Conservation (phyloP, 2,888 invertebrate genomes). For the Zaprionus lineosus region DNA sequence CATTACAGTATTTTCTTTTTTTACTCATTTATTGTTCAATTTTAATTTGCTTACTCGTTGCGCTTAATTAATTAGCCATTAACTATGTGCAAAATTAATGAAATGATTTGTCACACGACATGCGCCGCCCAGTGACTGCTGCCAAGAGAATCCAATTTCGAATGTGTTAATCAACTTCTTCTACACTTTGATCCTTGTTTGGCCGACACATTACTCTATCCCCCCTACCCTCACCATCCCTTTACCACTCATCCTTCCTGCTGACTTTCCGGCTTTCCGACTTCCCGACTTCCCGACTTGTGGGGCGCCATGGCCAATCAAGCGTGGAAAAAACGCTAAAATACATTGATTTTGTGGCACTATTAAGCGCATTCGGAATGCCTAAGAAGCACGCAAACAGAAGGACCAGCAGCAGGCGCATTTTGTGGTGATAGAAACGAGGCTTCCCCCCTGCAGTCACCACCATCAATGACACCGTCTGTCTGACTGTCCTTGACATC, state of each 20-base stretch:
- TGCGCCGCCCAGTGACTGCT: conserved; percentile 35
- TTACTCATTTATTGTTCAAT: too few relatives aligned
- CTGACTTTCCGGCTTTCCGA: neutral
- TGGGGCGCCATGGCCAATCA: conserved; percentile 38
- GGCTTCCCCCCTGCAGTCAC: too few relatives aligned
- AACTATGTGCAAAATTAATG: conserved; percentile 75
- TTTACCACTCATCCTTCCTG: neutral
- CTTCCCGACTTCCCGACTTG: neutral
- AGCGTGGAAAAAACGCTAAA: conserved; percentile 66
- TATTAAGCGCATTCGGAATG: conserved; percentile 63
- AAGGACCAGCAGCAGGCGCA: neutral
- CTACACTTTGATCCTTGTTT: conserved; percentile 14
- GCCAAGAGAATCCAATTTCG: conserved; percentile 4
- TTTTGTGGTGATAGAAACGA: neutral
- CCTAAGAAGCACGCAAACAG: conserved; percentile 63
- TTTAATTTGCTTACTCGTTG: neutral
- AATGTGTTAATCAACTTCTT: conserved; percentile 62
- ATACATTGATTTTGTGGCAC: conserved; percentile 78
- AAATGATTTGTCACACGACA: conserved; percentile 68
- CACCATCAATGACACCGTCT: neutral
- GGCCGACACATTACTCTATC: neutral
- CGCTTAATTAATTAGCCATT: conserved; percentile 69
- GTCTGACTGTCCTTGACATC: conserved; percentile 65
- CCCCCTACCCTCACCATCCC: neutral
- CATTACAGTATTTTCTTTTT: too few relatives aligned